phyloP scores from a whole-genome alignment of 2,888 invertebrate species.

The Ennomos fuscantarius region DNA sequence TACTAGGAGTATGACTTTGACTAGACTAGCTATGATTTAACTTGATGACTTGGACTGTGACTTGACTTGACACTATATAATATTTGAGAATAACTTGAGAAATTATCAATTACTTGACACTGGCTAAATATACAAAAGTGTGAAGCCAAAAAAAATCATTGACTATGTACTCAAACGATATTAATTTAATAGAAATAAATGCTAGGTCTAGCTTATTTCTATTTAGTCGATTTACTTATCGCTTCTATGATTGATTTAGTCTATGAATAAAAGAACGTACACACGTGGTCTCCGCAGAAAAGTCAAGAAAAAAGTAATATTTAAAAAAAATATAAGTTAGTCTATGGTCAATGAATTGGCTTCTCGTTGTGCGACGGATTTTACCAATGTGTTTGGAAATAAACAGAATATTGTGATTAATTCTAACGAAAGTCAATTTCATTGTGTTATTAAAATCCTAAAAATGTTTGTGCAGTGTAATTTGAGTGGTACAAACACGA shows the following conservation, averaged over 20 bases:
- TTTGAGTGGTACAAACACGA: conserved; percentile 58
- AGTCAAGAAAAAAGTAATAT: conserved; percentile 53
- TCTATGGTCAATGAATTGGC: conserved; percentile 80
- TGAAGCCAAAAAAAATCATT: too few relatives aligned
- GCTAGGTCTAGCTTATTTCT: too few relatives aligned
- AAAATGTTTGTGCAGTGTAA: conserved; percentile 68
- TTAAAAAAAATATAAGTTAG: conserved; percentile 58
- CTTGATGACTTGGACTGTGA: too few relatives aligned
- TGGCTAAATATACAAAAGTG: too few relatives aligned
- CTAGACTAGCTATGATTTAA: too few relatives aligned
- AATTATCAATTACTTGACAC: too few relatives aligned
- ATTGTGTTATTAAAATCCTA: conserved; percentile 52
- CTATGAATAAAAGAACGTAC: conserved; percentile 51
- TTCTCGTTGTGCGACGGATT: conserved; percentile 78
- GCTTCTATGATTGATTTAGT: conserved; percentile 37
- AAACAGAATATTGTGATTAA: conserved; percentile 68
- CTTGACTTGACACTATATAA: too few relatives aligned
- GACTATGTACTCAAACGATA: too few relatives aligned
- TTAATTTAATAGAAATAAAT: too few relatives aligned
- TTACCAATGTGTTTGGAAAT: conserved; percentile 81
- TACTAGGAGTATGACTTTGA: too few relatives aligned
- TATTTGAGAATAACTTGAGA: too few relatives aligned
- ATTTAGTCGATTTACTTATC: conserved; percentile 17
- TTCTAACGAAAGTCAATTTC: conserved; percentile 58
- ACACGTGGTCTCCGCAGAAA: conserved; percentile 60